Evolutionary conservation across 2,888 invertebrate species (phyloP), one percentile per base, ranked within the genome.

Genomic region (Halocaridina rubra): DNA sequence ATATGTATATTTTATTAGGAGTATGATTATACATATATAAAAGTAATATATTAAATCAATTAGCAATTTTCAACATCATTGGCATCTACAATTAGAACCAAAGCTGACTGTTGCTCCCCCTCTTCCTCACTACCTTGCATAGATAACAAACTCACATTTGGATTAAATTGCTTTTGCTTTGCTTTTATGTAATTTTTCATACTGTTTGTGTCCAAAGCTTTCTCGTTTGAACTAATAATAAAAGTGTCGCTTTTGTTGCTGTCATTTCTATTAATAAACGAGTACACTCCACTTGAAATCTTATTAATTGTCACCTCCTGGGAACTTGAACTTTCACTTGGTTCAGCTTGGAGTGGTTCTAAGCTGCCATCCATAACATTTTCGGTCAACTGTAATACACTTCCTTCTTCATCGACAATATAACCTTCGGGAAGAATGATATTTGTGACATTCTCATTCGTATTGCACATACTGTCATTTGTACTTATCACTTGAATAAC

Each of bases 11-110:
- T 3, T n/a, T n/a, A n/a, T n/a, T n/a, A n/a, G n/a, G n/a, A n/a
- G n/a, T n/a, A n/a, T n/a, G n/a, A n/a, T n/a, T n/a, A n/a, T n/a
- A n/a, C n/a, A n/a, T n/a, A n/a, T n/a, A n/a, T n/a, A n/a, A n/a
- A n/a, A n/a, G n/a, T n/a, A n/a, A n/a, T n/a, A n/a, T n/a, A 3
- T 8, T 33, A 8, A 13, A n/a, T 19, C 24, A 10, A 24, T 81
- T 76, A 75, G 1, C 67, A 46, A n/a, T 33, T 61, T 3, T 84
- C 84, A 24, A 84, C 19, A 19, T 84, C 84, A 19, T 80, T 74
- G 8, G 78, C 84, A 75, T 84, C 79, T 5, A 84, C 79, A 33
- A 84, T 75, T n/a, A 84, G 79, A 8, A 84, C 84, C 24, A 84
- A 72, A 2, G 84, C 69, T 13, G 82, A 72, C 61, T 77, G 59